Percentiles rank a stretch among this genome's conserved stretches.
These are phyloP conservation scores for Percina caprodes DNA, from an alignment of 2,113 vertebrate species.

Conservation along the genomic window DNA sequence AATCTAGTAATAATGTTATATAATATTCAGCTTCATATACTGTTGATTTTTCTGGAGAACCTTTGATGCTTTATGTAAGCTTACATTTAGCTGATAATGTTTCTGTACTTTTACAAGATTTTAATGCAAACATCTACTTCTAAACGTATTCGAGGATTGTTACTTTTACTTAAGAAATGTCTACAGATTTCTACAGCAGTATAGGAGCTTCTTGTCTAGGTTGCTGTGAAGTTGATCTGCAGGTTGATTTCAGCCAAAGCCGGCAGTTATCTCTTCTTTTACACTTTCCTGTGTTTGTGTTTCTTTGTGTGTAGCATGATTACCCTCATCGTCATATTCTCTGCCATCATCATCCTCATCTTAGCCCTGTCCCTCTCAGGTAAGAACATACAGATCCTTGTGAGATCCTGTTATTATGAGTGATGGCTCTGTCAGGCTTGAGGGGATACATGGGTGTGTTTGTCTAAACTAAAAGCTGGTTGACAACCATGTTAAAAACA, in stretches of 20 bases:
- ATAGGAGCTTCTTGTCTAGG: neutral
- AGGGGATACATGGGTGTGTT: slow-evolving; percentile 13
- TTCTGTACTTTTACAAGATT: neutral
- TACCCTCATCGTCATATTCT: slow-evolving; percentile 53
- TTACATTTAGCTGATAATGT: neutral
- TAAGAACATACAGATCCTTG: slow-evolving; percentile 31
- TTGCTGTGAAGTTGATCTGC: neutral
- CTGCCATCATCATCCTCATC: slow-evolving; percentile 64
- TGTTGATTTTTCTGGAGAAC: neutral
- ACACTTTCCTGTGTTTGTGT: neutral
- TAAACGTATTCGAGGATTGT: neutral
- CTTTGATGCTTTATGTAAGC: neutral
- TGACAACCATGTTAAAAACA: too few species aligned
- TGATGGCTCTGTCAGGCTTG: neutral
- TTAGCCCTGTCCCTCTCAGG: slow-evolving; percentile 55
- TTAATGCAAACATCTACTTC: neutral
- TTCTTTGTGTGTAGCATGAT: slow-evolving; percentile 62
- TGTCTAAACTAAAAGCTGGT: too few species aligned
- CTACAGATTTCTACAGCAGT: neutral
- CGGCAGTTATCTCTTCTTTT: neutral
- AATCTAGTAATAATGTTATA: neutral
- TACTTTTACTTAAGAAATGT: neutral
- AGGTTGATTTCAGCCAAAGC: neutral
- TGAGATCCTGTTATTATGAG: neutral
- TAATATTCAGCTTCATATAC: too few species aligned